Percentiles rank a stretch among this genome's conserved stretches.
Evolutionary conservation across 1,140 invertebrate genomes (phyloP).

Genomic region (Parapsyche elsis): DNA sequence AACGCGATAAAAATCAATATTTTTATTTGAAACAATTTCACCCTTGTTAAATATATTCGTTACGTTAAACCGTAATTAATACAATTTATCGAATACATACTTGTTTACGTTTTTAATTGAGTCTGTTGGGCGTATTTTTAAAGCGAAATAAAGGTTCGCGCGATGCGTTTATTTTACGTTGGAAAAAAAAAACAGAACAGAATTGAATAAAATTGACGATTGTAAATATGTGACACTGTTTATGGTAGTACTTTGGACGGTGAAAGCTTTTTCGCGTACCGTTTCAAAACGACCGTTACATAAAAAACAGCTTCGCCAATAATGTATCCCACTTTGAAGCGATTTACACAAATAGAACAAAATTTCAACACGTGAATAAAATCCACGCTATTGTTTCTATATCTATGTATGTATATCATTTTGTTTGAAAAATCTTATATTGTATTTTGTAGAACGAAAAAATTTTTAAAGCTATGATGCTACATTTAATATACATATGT

Average conservation of each 20-base stretch:
- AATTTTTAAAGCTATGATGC: no score
- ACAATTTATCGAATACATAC: no score
- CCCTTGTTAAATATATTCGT: neutral
- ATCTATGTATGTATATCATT: neutral
- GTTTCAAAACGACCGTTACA: conserved; percentile 19
- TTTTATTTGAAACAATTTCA: neutral
- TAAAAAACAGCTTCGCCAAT: conserved; percentile 11
- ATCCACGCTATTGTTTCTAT: neutral
- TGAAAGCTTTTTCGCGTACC: conserved; percentile 30
- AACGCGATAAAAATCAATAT: neutral
- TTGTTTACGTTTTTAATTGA: no score
- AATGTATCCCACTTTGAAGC: neutral
- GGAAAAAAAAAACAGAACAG: neutral
- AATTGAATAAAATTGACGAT: neutral
- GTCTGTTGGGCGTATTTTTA: no score
- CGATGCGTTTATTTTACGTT: no score
- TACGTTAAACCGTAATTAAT: no score
- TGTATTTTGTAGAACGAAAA: no score
- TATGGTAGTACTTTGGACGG: conserved; percentile 1
- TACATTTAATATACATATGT: neutral
- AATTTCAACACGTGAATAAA: neutral
- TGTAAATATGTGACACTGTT: conserved; percentile 1
- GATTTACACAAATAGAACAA: neutral
- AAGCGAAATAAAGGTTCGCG: no score
- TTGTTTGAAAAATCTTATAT: no score